Base-by-base conservation (phyloP, 2,888 invertebrate species). In the Ditylenchus weischeri region DNA sequence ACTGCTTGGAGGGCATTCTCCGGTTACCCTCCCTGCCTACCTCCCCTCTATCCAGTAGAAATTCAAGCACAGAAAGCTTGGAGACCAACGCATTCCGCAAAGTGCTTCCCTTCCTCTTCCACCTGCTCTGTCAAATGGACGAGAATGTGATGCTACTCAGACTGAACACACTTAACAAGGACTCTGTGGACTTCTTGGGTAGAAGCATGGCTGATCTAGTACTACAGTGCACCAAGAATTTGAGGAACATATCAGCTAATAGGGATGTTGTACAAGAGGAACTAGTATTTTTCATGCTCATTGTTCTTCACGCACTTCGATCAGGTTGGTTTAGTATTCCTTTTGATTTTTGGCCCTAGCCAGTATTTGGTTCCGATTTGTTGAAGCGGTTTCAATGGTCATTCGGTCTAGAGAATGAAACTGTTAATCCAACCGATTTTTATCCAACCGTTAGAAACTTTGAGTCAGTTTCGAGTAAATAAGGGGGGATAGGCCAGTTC, bases 71-170 rank as follows among this genome's bases (percentile, higher is more conserved):
- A 13, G 23, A 19, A 19, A 35, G 51, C 51, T 43, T 23, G 15
- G 36, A 50, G 29, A 57, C 35, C 64, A 48, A 38, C 47, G 61
- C 51, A 21, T 19, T 57, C 47, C 43, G 43, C 43, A 64, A 64
- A 19, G 57, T 57, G 48, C 57, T 58, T n/a, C 66, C 72, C 18
- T 36, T 72, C 15, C 18, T 72, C 10, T 72, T 68, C 49, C 29
- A 62, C 18, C 48, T 72, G 48, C 47, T 72, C 7, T 68, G 70
- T 43, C 65, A 64, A 58, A 49, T 69, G 36, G 66, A 72, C 0
- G 64, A 72, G 21, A 68, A 72, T 21, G 49, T 67, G 13, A 38
- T 72, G 47, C 19, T 72, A 50, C 47, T 70, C 11, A 49, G 69
- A 23, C 15, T 71, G 50, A 57, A 48, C 19, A n/a, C 15, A 1